phyloP scores from a whole-genome alignment of 2,113 vertebrate genomes.

The Ptychochromis oligacanthus region DNA sequence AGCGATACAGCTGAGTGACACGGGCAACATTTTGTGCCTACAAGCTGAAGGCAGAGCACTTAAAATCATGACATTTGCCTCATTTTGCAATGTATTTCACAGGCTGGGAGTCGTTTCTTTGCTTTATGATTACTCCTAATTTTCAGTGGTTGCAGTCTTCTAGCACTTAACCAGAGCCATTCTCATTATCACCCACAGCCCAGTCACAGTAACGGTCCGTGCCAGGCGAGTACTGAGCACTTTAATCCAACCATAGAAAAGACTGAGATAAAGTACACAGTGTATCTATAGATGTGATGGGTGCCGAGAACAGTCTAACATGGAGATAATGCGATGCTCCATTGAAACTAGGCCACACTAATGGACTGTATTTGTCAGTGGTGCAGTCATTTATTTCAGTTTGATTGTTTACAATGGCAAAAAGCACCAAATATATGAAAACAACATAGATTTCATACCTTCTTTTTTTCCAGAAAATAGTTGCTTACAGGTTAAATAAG shows the following conservation, averaged over 20 bases:
- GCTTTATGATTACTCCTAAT: slow-evolving; percentile 57
- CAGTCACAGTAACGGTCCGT: slow-evolving; percentile 57
- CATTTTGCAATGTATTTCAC: slow-evolving; percentile 33
- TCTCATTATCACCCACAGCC: slow-evolving; percentile 60
- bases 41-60: slow-evolving; percentile 41
- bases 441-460: background rate
- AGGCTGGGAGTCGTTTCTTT: slow-evolving; percentile 28
- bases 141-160: slow-evolving; percentile 54
- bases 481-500: slow-evolving; percentile 58
- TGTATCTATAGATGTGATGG: slow-evolving; percentile 37
- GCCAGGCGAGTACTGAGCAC: slow-evolving; percentile 48
- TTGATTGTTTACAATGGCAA: slow-evolving; percentile 31
- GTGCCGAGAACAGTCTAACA: slow-evolving; percentile 25
- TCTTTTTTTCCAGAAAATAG: background rate
- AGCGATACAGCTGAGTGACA: slow-evolving; percentile 57
- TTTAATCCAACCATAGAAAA: slow-evolving; percentile 37
- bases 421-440: slow-evolving; percentile 36
- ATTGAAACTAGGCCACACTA: slow-evolving; percentile 1
- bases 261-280: slow-evolving; percentile 32
- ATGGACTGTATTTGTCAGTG: slow-evolving; percentile 2
- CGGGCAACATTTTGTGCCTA: slow-evolving; percentile 53
- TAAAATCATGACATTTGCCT: slow-evolving; percentile 45
- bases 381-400: slow-evolving; percentile 5
- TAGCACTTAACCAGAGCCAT: slow-evolving; percentile 61
- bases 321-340: background rate